These are phyloP conservation scores for Heliornis fulica DNA, from an alignment of 2,113 vertebrate genomes.

Conservation along the genomic window DNA sequence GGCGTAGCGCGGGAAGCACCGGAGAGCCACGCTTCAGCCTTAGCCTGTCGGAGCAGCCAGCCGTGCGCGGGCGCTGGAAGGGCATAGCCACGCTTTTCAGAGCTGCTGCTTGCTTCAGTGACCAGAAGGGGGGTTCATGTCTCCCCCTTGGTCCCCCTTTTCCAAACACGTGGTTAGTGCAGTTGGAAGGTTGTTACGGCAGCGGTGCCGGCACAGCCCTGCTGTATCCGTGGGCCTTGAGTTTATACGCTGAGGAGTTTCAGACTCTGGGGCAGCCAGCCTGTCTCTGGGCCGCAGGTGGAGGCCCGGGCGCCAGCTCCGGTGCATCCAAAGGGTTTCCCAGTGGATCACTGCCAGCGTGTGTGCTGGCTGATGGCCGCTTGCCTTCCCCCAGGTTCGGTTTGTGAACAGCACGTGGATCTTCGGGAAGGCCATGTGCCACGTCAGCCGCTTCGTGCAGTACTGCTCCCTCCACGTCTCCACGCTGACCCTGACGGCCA, in stretches of 20 bases:
- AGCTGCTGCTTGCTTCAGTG: not conserved
- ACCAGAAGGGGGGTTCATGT: not conserved
- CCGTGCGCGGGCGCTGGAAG: not conserved
- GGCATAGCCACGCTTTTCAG: not conserved
- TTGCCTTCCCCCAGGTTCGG: slow-evolving; percentile 25
- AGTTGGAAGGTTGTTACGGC: not conserved
- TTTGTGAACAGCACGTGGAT: slow-evolving; percentile 70
- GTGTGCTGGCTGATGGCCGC: not conserved
- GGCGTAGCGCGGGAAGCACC: not conserved
- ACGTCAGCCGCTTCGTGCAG: slow-evolving; percentile 67
- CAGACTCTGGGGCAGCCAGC: not conserved
- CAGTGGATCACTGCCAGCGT: not conserved
- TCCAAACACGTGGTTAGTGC: not conserved
- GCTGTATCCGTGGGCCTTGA: not conserved
- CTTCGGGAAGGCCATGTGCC: slow-evolving; percentile 70
- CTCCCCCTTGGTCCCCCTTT: not conserved
- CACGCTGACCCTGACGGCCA: slow-evolving; percentile 57
- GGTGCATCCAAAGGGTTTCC: not conserved
- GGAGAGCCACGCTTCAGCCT: not conserved
- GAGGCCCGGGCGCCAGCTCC: not conserved
- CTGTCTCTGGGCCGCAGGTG: not conserved
- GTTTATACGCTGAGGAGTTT: not conserved
- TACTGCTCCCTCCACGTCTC: slow-evolving; percentile 73
- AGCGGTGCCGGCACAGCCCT: not conserved
- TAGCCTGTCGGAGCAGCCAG: too few species aligned